Evolutionary conservation across 2,113 vertebrate genomes (phyloP), one percentile per base, ranked within the genome.

Genomic region (Scalopus aquaticus): DNA sequence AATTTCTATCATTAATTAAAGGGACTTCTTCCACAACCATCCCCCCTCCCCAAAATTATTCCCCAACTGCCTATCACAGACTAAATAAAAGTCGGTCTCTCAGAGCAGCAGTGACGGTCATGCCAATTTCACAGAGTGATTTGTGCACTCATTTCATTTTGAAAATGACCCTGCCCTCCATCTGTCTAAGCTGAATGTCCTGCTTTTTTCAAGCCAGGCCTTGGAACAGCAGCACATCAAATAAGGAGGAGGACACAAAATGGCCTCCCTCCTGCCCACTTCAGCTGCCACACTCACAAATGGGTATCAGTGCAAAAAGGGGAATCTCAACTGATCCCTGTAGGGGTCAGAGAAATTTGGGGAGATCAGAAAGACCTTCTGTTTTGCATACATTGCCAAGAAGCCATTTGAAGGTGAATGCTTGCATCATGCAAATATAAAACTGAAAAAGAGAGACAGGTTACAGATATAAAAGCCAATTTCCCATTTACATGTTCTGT

Each of bases 81-180:
- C 97, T 95, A 96, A 97, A 96, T 95, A 92, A 92, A 96, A 97
- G 72, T 92, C 80, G 9, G 77, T 89, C 93, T 92, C 80, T 86
- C 90, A 95, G 77, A 95, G 78, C 91, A 73, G 89, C 80, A 91
- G 58, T 82, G 58, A 64, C 65, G 92, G 89, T 78, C 87, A 93
- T 96, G 97, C 96, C 97, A 97, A 85, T 93, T 97, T 97, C 97
- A 91, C 95, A 96, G 96, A 84, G 95, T 96, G 97, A 97, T 96
- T 96, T 97, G 96, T 91, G 89, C 90, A 93, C 94, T 97, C 93
- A 97, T 97, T 97, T 96, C 95, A 90, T 95, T 97, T 96, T 96
- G 97, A 95, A 97, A 97, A 97, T 95, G 97, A 97, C 96, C 95
- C 88, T 97, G 92, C 89, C 96, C 95, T 97, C 97, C 97, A 98